A percentile compares a stretch with the other conserved stretches of the same genome.
Evolutionary conservation across 1,140 invertebrate genomes (phyloP).

Genomic region (Teleogryllus occipitalis): DNA sequence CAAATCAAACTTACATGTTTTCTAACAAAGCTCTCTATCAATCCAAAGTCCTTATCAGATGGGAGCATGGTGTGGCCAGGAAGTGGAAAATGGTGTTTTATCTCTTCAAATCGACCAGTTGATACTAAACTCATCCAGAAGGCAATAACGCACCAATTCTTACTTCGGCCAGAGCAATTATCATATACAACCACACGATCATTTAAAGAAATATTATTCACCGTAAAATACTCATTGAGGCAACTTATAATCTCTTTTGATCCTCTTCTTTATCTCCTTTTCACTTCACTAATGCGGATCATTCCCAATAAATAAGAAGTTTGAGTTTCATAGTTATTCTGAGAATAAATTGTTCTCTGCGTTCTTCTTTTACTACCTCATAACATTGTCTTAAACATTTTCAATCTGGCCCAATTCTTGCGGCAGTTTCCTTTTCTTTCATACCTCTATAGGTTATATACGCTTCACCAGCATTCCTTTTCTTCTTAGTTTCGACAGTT

Average conservation of each 20-base stretch:
- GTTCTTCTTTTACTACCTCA: neutral
- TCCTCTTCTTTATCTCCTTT: neutral
- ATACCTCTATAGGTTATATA: neutral
- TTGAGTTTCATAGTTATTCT: no score
- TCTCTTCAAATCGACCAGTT: neutral
- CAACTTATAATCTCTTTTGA: neutral
- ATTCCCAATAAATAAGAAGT: no score
- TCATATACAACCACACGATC: neutral
- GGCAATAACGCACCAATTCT: neutral
- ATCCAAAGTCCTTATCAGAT: neutral
- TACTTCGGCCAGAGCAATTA: neutral
- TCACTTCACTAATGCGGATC: no score
- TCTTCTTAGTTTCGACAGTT: neutral
- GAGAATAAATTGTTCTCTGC: no score
- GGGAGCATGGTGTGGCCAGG: neutral
- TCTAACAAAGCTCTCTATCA: slow-evolving; percentile 7
- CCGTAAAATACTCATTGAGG: neutral
- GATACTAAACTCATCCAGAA: neutral
- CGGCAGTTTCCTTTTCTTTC: neutral
- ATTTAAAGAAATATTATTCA: neutral
- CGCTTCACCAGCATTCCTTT: neutral
- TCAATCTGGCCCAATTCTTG: neutral
- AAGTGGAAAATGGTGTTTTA: neutral
- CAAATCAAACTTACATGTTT: neutral
- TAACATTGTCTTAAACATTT: neutral